Conservation (phyloP, 1,140 invertebrate genomes). For the Mactra quadrangularis region DNA sequence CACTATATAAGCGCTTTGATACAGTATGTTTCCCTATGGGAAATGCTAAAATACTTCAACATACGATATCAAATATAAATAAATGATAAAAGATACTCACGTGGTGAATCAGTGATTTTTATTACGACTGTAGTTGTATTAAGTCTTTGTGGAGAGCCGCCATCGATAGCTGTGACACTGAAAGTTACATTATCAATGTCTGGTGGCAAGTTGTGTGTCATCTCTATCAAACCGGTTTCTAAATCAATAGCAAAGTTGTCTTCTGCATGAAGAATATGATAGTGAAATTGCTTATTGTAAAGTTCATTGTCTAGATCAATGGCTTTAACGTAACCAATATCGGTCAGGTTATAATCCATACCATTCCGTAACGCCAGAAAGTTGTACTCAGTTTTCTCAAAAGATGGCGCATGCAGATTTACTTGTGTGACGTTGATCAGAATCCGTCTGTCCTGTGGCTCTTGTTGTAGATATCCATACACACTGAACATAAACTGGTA, state of each 20-base stretch:
- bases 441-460: conserved; percentile 9
- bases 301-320: conserved; percentile 26
- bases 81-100: no score
- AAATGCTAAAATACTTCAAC: no score
- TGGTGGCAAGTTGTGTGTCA: conserved; percentile 26
- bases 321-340: conserved; percentile 46
- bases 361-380: conserved; percentile 49
- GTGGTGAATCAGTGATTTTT: conserved; percentile 30
- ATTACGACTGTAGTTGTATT: conserved; percentile 13
- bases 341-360: conserved; percentile 14
- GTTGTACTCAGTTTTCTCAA: conserved; percentile 36
- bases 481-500: conserved; percentile 38
- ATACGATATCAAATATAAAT: no score
- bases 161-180: conserved; percentile 52
- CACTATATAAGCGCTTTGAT: no score
- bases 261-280: conserved; percentile 39
- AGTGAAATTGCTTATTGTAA: conserved; percentile 51
- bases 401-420: conserved; percentile 36
- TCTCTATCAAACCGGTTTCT: conserved; percentile 31
- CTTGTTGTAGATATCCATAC: not conserved
- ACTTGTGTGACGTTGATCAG: conserved; percentile 41
- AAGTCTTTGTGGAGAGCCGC: conserved; percentile 37
- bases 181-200: conserved; percentile 31
- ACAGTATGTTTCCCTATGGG: no score
- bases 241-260: conserved; percentile 29